Percentiles rank a stretch among this genome's conserved stretches.
phyloP scores from a whole-genome alignment of 1,140 invertebrate species.

The Drosophila pallidifrons region DNA sequence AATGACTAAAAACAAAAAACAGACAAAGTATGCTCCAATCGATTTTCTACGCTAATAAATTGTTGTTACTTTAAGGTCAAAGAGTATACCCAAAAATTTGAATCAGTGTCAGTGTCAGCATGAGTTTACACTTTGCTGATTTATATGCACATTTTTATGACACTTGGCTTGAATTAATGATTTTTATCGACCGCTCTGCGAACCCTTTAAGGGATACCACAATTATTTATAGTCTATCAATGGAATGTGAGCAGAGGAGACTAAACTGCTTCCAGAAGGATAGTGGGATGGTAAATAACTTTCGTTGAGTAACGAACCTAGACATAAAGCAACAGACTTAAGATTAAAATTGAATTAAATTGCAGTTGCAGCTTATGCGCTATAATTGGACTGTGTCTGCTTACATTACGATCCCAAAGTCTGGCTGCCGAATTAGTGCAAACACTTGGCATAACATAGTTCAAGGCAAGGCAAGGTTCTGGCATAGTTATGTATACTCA shows the following conservation, averaged over 20 bases:
- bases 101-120: slow-evolving; percentile 22
- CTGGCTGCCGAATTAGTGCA: not conserved
- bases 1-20: not conserved
- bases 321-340: not conserved
- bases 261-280: not conserved
- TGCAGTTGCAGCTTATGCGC: not conserved
- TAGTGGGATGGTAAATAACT: not conserved
- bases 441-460: not conserved
- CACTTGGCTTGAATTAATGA: slow-evolving; percentile 16
- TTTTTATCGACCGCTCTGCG: slow-evolving; percentile 1
- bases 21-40: not conserved
- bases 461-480: too few species aligned
- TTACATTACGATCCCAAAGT: not conserved
- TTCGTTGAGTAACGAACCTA: not conserved
- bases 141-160: slow-evolving; percentile 22
- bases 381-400: not conserved
- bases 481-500: not conserved
- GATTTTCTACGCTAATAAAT: too few species aligned
- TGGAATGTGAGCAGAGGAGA: not conserved
- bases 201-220: not conserved
- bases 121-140: slow-evolving; percentile 9
- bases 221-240: not conserved
- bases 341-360: slow-evolving; percentile 2
- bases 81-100: slow-evolving; percentile 4
- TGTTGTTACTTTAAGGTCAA: not conserved